Evolutionary conservation across 1,140 invertebrate genomes (phyloP), one percentile per base, ranked within the genome.

Genomic region (Paralvinella palmiformis): DNA sequence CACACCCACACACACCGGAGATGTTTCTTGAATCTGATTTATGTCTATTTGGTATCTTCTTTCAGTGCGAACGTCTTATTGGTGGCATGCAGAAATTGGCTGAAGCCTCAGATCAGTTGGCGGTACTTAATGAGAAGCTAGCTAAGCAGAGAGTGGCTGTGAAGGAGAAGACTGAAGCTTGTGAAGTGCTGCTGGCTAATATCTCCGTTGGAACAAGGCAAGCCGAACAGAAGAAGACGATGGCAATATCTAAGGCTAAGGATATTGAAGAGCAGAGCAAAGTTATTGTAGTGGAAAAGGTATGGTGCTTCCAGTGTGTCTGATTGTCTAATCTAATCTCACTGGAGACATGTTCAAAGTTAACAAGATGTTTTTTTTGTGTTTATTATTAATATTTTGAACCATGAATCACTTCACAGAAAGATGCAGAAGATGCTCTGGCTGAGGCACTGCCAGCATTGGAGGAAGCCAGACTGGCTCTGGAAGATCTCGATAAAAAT

Each of bases 221-320:
- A 20, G 89, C 88, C 0, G 84, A 85, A 17, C 82, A 84, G 13
- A 94, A 93, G 74, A 91, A 93, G 73, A 81, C 85, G 36, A 81
- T 88, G 22, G 90, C 89, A 2, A 86, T 86, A 0, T 82, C 87
- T 31, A 92, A 91, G 72, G 88, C 87, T 24, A 84, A 83, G 2
- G 89, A 93, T 77, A 91, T 94, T 52, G 88, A 89, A 65, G 86
- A 87, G 48, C 88, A 92, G 71, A 88, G 86, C 62, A 86, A 85
- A 69, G 83, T 89, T 3, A 92, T 94, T 67, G 81, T 82, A 13
- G 84, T 85, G 22, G 91, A 95, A 74, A 91, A 93, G 75, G 82
- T 83, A 57, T 57, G 62, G 4, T 20, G 10, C 5, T 27, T 32
- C 4, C 7, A 17, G 20, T 3, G 5, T 56, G 53, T 24, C n/a